Evolutionary conservation across 2,113 vertebrate genomes (phyloP), one percentile per base, ranked within the genome.

Genomic region (Beaufortia kweichowensis): DNA sequence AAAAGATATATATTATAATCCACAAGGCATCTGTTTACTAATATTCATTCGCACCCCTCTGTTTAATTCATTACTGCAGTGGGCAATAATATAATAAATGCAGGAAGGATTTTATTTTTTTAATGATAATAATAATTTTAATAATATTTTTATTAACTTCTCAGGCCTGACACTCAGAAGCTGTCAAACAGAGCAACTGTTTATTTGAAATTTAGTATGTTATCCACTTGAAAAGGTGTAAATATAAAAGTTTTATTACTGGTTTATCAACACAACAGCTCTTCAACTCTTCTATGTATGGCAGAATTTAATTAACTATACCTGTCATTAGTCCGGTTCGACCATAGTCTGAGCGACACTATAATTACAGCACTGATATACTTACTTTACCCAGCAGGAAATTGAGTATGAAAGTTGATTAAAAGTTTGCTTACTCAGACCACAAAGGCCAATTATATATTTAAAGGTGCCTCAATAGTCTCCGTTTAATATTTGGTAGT

Each of bases 391-490:
- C 56, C 82, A 61, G 76, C 50, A 83, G 79, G 82, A 83, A 83
- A 83, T 83, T 83, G 55, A 80, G 76, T 66, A 60, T 55, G 35
- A 75, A 71, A 33, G 75, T 70, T 76, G 76, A 83, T 83, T 80
- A 83, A 75, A 83, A 60, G 48, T 75, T 10, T 70, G 79, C 69
- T 75, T 75, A 70, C 50, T 23, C 69, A 77, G 60, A 61, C 60
- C 41, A 26, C 8, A 26, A 15, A 77, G 60, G 23, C 76, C 21
- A 35, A 57, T 73, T 66, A 73, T n/a, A n/a, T 57, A 73, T 79
- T 77, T 79, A 82, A 79, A 73, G 23, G 62, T 73, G 53, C 59
- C 48, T 46, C 62, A 77, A 73, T 82, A 67, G 76, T 70, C 23
- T 56, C 53, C 3, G 56, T 71, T 61, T 50, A 50, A 71, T 33